phyloP scores from a whole-genome alignment of 1,140 invertebrate genomes.

The Pomacea maculata region DNA sequence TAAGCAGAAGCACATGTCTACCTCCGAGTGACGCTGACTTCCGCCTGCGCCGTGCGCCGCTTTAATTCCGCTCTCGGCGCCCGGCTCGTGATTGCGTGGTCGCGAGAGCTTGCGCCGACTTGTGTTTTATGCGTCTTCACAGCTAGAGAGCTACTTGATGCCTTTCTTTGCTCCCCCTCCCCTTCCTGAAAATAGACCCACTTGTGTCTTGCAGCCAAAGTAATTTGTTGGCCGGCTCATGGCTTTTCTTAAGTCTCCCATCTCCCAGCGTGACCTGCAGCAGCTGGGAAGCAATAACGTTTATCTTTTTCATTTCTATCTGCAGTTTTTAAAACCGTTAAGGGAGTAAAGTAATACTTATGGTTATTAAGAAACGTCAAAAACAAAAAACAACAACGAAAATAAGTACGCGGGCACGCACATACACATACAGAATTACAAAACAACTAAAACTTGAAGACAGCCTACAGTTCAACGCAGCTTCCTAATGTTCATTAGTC shows the following conservation, averaged over 20 bases:
- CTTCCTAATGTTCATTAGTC: background rate
- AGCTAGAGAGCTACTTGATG: no score
- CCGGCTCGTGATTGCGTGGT: no score
- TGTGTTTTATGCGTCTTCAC: no score
- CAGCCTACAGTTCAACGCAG: background rate
- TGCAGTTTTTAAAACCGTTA: background rate
- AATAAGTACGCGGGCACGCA: background rate
- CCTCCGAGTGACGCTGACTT: no score
- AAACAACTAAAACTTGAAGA: background rate
- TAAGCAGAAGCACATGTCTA: no score
- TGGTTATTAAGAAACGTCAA: background rate
- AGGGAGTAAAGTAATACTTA: background rate
- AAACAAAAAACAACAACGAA: conserved; percentile 8
- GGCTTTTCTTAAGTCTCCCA: background rate
- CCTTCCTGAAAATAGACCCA: no score
- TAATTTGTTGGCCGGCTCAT: background rate
- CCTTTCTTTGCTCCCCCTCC: no score
- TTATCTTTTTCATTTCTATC: background rate
- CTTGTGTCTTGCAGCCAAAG: no score
- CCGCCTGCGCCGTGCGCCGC: no score
- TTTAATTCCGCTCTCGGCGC: no score
- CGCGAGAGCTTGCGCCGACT: no score
- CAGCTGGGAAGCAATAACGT: background rate
- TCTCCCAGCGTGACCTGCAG: background rate
- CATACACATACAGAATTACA: background rate